phyloP scores from a whole-genome alignment of 2,888 invertebrate genomes.

The Caenorhabditis auriculariae region DNA sequence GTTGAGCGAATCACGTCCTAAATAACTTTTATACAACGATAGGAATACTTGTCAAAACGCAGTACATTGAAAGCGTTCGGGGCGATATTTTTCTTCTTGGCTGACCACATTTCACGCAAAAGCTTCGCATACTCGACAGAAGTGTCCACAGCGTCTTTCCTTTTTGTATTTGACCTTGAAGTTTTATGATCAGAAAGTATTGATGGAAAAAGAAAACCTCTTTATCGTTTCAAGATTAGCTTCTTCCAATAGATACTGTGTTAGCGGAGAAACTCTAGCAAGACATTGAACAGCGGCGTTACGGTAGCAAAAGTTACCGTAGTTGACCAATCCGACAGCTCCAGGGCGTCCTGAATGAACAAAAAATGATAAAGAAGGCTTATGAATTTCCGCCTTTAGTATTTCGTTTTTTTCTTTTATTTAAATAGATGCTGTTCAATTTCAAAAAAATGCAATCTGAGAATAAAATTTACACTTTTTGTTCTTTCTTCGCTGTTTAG shows the following conservation, averaged over 20 bases:
- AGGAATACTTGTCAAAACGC: background rate
- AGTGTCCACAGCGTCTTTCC: constrained; percentile 10
- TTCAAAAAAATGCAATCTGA: too few species aligned
- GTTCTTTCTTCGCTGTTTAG: too few species aligned
- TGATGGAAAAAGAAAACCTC: too few species aligned
- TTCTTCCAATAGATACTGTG: constrained; percentile 35
- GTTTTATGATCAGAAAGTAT: too few species aligned
- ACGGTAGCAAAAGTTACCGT: constrained; percentile 93
- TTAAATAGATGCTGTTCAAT: too few species aligned
- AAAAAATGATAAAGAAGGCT: background rate
- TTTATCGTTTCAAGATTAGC: constrained; percentile 23
- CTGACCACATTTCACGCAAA: constrained; percentile 42
- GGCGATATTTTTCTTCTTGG: constrained; percentile 46
- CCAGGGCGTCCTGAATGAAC: constrained; percentile 28
- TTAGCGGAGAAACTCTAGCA: constrained; percentile 40
- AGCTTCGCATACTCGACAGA: constrained; percentile 38
- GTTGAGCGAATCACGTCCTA: constrained; percentile 84
- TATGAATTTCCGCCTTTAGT: too few species aligned
- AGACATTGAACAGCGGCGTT: constrained; percentile 83
- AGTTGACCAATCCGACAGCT: constrained; percentile 85
- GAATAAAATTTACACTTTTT: too few species aligned
- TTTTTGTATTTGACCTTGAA: background rate
- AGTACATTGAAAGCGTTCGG: constrained; percentile 42
- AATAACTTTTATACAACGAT: constrained; percentile 29
- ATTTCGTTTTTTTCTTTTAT: too few species aligned